Conservation (phyloP, 2,888 invertebrate genomes). For the Cactoblastis cactorum region DNA sequence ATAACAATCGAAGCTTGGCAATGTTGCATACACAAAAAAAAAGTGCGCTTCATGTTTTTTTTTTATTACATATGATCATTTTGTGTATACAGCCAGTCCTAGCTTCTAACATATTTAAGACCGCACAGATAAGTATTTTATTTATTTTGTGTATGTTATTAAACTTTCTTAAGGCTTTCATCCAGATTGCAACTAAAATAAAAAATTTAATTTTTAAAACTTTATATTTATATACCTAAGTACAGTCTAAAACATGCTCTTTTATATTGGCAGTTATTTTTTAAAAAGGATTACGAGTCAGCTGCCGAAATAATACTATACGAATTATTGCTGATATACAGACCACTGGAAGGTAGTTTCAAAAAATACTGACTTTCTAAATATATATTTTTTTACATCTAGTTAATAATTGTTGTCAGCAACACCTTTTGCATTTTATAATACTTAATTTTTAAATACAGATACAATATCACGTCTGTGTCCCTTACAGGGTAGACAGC, state of each 20-base stretch:
- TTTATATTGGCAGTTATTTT: constrained; percentile 38
- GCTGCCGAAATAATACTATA: constrained; percentile 45
- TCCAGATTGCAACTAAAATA: no score
- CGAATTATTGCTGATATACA: constrained; percentile 30
- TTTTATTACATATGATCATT: neutral
- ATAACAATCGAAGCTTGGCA: constrained; percentile 26
- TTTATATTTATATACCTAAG: constrained; percentile 16
- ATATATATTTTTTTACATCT: no score
- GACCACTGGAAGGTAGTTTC: constrained; percentile 13
- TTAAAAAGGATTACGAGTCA: constrained; percentile 21
- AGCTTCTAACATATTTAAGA: neutral
- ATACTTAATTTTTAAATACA: no score
- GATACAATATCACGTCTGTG: no score
- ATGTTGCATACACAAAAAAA: neutral
- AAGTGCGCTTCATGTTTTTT: neutral
- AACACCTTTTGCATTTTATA: no score
- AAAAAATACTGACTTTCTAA: no score
- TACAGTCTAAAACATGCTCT: constrained; percentile 32
- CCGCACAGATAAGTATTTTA: neutral
- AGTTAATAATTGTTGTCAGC: no score
- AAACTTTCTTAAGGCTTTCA: no score
- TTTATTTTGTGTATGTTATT: neutral
- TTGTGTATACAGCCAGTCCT: neutral
- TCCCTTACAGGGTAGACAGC: no score
- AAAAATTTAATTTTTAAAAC: no score